These are phyloP conservation scores for Polyommatus icarus DNA, from an alignment of 2,888 invertebrate species.

Conservation along the genomic window DNA sequence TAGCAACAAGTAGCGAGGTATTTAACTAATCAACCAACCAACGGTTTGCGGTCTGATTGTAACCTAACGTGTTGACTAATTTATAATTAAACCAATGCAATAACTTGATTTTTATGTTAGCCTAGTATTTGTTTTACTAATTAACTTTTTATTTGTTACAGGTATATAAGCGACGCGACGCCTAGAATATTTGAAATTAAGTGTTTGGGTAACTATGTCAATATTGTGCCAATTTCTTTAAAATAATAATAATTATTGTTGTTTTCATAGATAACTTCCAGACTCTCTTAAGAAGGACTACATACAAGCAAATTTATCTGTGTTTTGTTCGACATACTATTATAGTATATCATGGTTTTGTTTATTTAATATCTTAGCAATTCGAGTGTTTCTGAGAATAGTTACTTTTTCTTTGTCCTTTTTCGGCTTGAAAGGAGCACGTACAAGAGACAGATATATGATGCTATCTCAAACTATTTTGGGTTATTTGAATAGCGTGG, in stretches of 20 bases:
- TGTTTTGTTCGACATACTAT: too few species aligned
- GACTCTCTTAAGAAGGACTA: too few species aligned
- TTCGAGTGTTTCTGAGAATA: too few species aligned
- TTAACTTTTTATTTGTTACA: conserved; percentile 2
- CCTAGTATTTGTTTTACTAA: conserved; percentile 9
- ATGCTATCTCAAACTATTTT: conserved; percentile 2
- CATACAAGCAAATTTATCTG: too few species aligned
- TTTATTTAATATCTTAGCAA: not conserved
- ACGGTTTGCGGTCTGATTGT: conserved; percentile 3
- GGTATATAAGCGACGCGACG: not conserved
- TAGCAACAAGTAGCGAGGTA: not conserved
- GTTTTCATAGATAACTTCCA: too few species aligned
- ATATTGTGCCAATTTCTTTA: too few species aligned
- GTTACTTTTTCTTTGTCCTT: not conserved
- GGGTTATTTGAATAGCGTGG: conserved; percentile 8
- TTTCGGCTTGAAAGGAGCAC: not conserved
- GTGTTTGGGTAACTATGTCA: too few species aligned
- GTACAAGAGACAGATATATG: not conserved
- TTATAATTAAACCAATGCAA: not conserved
- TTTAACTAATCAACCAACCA: conserved; percentile 20
- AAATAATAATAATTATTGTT: too few species aligned
- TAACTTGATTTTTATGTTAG: not conserved
- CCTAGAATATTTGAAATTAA: not conserved
- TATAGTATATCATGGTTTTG: not conserved
- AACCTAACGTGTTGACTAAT: not conserved